Base-by-base conservation (phyloP, 2,797 vertebrate genomes). In the Pseudocheirus occidentalis region DNA sequence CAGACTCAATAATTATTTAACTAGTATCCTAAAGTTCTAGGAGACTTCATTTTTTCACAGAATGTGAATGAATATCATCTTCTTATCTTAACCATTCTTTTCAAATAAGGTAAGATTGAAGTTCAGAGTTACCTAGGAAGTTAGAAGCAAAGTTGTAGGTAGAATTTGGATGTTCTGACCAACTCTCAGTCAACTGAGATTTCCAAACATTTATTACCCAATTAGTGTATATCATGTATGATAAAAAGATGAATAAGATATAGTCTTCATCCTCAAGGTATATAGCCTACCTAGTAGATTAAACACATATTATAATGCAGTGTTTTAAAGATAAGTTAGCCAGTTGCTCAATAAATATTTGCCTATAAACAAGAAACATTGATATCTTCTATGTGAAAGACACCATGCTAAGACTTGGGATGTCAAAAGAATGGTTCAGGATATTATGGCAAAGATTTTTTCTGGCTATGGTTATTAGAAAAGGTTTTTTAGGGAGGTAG, bases 1-100 rank as follows among this genome's bases (percentile, higher is more conserved):
- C 66, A 73, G 5, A 73, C 57, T 66, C 14, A 89, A 54, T 31
- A 66, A 6, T 21, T 91, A 52, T 93, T 27, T 73, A 59, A 94
- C 91, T 96, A 87, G 55, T 96, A 34, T n/a, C n/a, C 18, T 93
- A 18, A 96, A 95, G 91, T 95, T 54, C 54, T 57, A 40, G 54
- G 34, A 91, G 52, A 55, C 55, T 91, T 40, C 14, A 94, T 46
- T 81, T 18, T 21, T 81, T 81, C 40, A 46, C 18, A 24, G n/a
- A 81, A 40, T 24, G 21, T 24, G 34, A 62, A 34, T 62, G 59
- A 34, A 18, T 18, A 6, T 40, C 5, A 18, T 73, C 18, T 73
- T 73, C 16, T 40, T 73, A 73, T 73, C 16, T 40, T 18, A 81
- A 0, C 18, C 16, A 34, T 5, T 81, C n/a, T 81, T 81, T 81